Conservation (phyloP, 37 sponge, comb jelly and placozoan genomes). For the Geodia barretti region DNA sequence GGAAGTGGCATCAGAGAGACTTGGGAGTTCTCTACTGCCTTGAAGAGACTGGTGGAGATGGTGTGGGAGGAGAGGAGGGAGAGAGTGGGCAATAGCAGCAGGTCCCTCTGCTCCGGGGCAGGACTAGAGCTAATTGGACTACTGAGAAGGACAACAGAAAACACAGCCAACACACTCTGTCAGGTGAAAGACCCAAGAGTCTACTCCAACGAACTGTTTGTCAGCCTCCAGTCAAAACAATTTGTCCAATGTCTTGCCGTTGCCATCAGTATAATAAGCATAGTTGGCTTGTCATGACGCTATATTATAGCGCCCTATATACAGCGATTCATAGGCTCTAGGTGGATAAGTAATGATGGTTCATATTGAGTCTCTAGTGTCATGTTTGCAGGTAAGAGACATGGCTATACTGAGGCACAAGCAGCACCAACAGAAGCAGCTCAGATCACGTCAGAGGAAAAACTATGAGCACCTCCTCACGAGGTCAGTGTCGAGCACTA, state of each 20-base stretch:
- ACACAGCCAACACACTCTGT: conserved; percentile 6
- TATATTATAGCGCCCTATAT: too few relatives aligned
- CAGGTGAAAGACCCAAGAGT: too few relatives aligned
- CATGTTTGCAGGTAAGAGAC: conserved; percentile 18
- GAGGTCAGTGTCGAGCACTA: conserved; percentile 10
- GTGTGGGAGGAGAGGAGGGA: conserved; percentile 29
- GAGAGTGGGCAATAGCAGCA: too few relatives aligned
- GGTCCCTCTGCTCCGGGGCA: conserved; percentile 29
- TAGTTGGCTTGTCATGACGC: too few relatives aligned
- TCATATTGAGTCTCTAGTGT: too few relatives aligned
- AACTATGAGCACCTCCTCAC: conserved; percentile 58
- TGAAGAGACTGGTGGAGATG: background rate
- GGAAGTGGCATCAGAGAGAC: background rate
- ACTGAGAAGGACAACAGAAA: conserved; percentile 31
- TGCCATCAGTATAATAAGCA: too few relatives aligned
- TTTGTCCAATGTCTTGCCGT: too few relatives aligned
- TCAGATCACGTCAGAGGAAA: conserved; percentile 63
- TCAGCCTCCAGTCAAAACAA: too few relatives aligned
- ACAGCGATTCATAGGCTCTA: too few relatives aligned
- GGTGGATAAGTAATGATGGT: too few relatives aligned
- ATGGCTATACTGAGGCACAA: conserved; percentile 28
- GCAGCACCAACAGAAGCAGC: conserved; percentile 22
- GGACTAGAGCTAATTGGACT: conserved; percentile 62
- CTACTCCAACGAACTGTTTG: too few relatives aligned
- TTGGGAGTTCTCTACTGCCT: background rate